phyloP scores from a whole-genome alignment of 2,888 invertebrate genomes.

The Lasioglossum morio region DNA sequence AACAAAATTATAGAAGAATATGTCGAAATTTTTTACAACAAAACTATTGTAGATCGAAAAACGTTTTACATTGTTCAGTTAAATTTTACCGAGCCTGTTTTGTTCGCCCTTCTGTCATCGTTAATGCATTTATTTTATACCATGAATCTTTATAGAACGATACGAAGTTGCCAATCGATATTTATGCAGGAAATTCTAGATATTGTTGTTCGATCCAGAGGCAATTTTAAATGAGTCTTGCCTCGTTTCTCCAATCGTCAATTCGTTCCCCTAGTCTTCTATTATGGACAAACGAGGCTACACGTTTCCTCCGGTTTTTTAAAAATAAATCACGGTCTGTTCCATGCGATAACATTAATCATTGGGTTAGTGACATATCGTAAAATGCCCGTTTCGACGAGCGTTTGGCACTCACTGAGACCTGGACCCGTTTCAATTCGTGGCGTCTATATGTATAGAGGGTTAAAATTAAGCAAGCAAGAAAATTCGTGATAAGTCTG shows the following conservation, averaged over 20 bases:
- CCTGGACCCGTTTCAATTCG: conserved; percentile 43
- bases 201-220: background rate
- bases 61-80: background rate
- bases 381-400: conserved; percentile 14
- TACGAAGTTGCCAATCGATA: background rate
- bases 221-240: background rate
- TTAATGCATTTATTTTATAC: background rate
- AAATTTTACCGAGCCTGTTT: too few relatives aligned
- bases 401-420: conserved; percentile 28
- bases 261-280: background rate
- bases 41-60: background rate
- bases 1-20: too few relatives aligned
- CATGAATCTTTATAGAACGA: background rate
- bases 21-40: background rate
- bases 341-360: conserved; percentile 3
- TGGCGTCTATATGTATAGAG: background rate
- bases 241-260: background rate
- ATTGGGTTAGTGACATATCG: conserved; percentile 5
- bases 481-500: conserved; percentile 17
- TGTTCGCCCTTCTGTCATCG: background rate
- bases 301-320: background rate
- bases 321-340: conserved; percentile 4
- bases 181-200: background rate
- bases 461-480: conserved; percentile 33
- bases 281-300: background rate